Evolutionary conservation across 2,113 vertebrate genomes (phyloP), one percentile per base, ranked within the genome.

Genomic region (Heterotilapia buettikoferi): DNA sequence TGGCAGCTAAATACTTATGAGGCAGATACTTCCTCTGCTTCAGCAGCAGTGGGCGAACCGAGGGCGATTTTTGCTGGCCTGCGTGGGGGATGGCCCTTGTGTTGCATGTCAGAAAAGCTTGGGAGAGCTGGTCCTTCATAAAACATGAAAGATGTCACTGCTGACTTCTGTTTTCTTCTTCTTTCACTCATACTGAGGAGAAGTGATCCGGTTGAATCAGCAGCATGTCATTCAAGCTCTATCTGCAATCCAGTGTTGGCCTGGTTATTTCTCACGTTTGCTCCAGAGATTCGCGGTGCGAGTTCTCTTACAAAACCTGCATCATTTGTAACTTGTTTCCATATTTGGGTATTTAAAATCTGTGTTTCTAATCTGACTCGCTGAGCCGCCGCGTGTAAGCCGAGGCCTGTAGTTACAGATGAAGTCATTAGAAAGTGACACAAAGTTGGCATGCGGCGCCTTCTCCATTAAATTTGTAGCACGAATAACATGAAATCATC

Each of bases 21-120:
- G 95, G 94, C 87, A 90, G 90, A 92, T 88, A 88, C 85, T 89
- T 94, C 92, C 94, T 93, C 47, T 80, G 73, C 56, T 47, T 18
- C 86, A 56, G 52, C 38, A 80, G 61, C 82, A 68, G 82, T 56
- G 79, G 84, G 85, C 50, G 57, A 83, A 86, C 63, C 12, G 10
- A 38, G 82, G 87, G 83, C 50, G 80, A 91, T 85, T 84, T 78
- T 71, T 56, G 14, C 89, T 76, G 81, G n/a, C 80, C 85, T 68
- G 84, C 9, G 52, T 87, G 88, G 88, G 88, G 83, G 82, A 86
- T 85, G 11, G 47, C 53, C 84, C 68, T 86, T 63, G 47, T 82
- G 78, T 91, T 84, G 86, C 45, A 81, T 89, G 86, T 84, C 56
- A 90, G 80, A 88, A 33, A 73, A 61, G 66, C 61, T 83, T 40